Percentiles rank a stretch among this genome's conserved stretches.
Conservation (phyloP, 2,888 invertebrate species). For the Pyrrhia umbra region DNA sequence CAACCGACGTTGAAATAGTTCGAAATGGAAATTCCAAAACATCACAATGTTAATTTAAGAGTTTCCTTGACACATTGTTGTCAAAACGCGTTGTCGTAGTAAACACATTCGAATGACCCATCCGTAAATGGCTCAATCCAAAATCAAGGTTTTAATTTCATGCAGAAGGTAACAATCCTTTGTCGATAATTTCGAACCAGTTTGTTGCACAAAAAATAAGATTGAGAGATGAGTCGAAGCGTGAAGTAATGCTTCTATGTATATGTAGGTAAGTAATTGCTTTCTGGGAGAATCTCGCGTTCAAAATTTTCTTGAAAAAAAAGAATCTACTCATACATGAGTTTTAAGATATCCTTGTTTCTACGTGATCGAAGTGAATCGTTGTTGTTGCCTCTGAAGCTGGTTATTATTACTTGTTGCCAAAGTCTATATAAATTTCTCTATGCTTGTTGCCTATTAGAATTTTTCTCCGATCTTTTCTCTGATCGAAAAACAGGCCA, state of each 20-base stretch:
- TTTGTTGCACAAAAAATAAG: neutral
- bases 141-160: neutral
- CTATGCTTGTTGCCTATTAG: constrained; percentile 1
- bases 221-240: neutral
- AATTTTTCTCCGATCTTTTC: too few species aligned
- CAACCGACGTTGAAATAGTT: neutral
- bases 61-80: constrained; percentile 43
- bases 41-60: constrained; percentile 33
- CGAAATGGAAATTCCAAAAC: constrained; percentile 33
- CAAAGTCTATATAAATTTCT: too few species aligned
- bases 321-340: too few species aligned
- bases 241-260: neutral
- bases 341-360: neutral
- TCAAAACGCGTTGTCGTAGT: constrained; percentile 9
- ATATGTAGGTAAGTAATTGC: neutral
- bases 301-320: neutral
- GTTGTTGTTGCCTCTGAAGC: neutral
- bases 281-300: neutral
- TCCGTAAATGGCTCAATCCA: neutral
- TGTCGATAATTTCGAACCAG: neutral
- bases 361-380: too few species aligned
- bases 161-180: neutral
- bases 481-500: neutral
- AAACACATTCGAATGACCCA: neutral
- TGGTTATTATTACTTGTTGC: neutral